These are phyloP conservation scores for Phoebastria nigripes DNA, from an alignment of 2,797 vertebrate genomes.

Conservation along the genomic window DNA sequence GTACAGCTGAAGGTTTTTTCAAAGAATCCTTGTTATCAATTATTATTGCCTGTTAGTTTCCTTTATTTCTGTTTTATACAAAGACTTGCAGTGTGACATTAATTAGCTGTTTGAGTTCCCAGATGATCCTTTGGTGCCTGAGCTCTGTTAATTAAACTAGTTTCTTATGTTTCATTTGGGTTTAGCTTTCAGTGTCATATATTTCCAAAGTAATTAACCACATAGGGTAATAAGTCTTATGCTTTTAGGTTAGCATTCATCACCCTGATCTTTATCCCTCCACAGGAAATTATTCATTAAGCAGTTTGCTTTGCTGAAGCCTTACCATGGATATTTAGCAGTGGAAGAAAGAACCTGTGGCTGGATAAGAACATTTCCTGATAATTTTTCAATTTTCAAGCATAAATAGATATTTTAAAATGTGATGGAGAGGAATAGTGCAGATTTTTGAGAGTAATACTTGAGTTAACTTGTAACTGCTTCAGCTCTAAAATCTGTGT, in stretches of 20 bases:
- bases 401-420: constrained; percentile 77
- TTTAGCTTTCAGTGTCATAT: constrained; percentile 61
- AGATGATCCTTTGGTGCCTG: constrained; percentile 10
- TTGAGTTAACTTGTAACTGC: constrained; percentile 7
- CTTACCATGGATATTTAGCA: constrained; percentile 71
- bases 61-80: constrained; percentile 7
- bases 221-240: constrained; percentile 74
- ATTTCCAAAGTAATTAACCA: constrained; percentile 81
- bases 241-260: constrained; percentile 77
- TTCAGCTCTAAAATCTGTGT: constrained; percentile 39
- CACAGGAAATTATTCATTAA: constrained; percentile 82
- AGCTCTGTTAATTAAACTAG: constrained; percentile 58
- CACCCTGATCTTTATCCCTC: constrained; percentile 81
- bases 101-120: constrained; percentile 48
- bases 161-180: constrained; percentile 57
- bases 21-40: background rate
- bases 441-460: constrained; percentile 57
- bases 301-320: constrained; percentile 78
- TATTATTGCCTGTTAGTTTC: constrained; percentile 29
- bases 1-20: background rate
- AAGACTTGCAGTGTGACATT: constrained; percentile 37
- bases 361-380: constrained; percentile 78
- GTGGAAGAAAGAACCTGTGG: constrained; percentile 75
- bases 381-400: constrained; percentile 89
- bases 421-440: constrained; percentile 56